Evolutionary conservation across 2,113 vertebrate genomes (phyloP), one percentile per base, ranked within the genome.

Genomic region (Gopherus flavomarginatus): DNA sequence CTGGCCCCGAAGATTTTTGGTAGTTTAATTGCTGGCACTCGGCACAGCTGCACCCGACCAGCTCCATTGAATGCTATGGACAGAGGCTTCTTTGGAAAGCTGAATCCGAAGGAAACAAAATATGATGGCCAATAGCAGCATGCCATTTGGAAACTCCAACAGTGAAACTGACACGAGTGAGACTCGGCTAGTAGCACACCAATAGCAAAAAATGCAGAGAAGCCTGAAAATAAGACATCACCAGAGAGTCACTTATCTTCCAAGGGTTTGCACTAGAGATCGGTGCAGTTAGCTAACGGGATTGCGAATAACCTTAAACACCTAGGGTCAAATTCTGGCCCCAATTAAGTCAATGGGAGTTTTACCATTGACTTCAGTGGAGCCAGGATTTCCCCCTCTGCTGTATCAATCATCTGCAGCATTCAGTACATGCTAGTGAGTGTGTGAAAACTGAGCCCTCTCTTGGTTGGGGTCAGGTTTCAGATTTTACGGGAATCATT

Each of bases 341-440:
- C 3, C 83, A 42, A 17, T 88, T 62, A 89, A 52, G 16, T 19
- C 24, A 56, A 83, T 2, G 31, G 21, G 54, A 93, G n/a, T 52
- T 79, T 85, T 92, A 49, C n/a, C 22, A 35, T 56, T 27, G 72
- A 69, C 14, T 42, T 90, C 31, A 81, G 5, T 47, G 42, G 72
- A 90, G 81, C 49, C 81, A 90, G 5, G 52, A 17, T 78, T 89
- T 91, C 87, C 85, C 52, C 27, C 17, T 54, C 75, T 47, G 50
- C n/a, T 56, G 22, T 17, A 42, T 49, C 59, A 52, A 6, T 0
- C 72, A 83, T 52, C 62, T 16, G 1, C 38, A 83, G 88, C 9
- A 11, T 0, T 1, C 22, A 12, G 79, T 8, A 11, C 5, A 0
- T 4, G 0, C 52, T 88, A 75, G 54, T 19, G 52, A 86, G 57